Base-by-base conservation (phyloP, 2,888 invertebrate species). In the Entomobrya proxima region DNA sequence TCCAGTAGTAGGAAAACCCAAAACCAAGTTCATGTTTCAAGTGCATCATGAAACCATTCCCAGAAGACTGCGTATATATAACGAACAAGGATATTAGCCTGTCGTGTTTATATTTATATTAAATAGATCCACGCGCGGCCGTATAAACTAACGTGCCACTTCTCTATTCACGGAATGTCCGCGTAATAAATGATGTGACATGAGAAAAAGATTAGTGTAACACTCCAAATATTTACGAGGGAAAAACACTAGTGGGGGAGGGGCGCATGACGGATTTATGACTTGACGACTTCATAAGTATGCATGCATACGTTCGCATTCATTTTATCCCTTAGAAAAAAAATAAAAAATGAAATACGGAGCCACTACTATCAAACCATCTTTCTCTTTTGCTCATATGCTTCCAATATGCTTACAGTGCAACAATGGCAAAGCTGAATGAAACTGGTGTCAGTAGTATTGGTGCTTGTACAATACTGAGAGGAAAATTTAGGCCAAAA, bases 211-310 rank as follows among this genome's bases (percentile, higher is more conserved):
- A 69, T 69, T 44, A 40, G 69, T 69, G 21, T 69, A 69, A 44
- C 44, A 69, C 44, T 69, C 24, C 44, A 44, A 69, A 44, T 69
- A 69, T 69, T 69, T 69, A 64, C n/a, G 35, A 35, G 35, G 21
- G 61, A 15, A 58, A 58, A 35, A 64, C n/a, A 64, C 61, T 18
- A 64, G 24, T 4, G 13, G 6, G 32, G 15, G 44, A 69, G 69
- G 44, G 44, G 69, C 24, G 35, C 61, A 64, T 83, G 83, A 83
- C 77, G 83, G 83, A 83, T 83, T 83, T 83, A 83, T 77, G 76
- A 69, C 69, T 75, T 69, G 64, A 77, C 67, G 69, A 77, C 77
- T 77, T 32, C 35, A 64, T n/a, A 64, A 35, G 61, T 64, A 64
- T 64, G 32, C 61, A 64, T n/a, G 35, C 61, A 58, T 64, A 15